These are phyloP conservation scores for Pogonocherus hispidulus DNA, from an alignment of 2,888 invertebrate genomes.

Conservation along the genomic window DNA sequence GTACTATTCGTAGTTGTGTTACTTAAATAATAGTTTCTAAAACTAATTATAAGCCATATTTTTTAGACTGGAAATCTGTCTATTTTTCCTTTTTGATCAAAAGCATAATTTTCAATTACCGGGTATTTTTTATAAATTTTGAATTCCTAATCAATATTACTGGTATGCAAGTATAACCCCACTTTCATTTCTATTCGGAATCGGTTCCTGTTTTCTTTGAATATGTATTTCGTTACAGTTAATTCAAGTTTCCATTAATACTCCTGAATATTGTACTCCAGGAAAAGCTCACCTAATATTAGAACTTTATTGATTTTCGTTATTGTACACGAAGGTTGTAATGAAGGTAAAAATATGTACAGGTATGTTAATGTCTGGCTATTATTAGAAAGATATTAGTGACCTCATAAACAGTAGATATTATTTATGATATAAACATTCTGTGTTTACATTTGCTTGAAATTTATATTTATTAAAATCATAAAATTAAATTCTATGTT, in stretches of 20 bases:
- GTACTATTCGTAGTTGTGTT: too few relatives aligned
- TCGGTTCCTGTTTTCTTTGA: too few relatives aligned
- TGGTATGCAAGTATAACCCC: too few relatives aligned
- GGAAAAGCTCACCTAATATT: neutral
- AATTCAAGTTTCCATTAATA: neutral
- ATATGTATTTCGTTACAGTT: too few relatives aligned
- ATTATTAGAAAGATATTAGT: conserved; percentile 2
- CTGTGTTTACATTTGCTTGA: neutral
- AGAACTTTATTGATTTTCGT: conserved; percentile 1
- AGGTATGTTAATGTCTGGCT: conserved; percentile 1
- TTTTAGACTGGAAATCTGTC: too few relatives aligned
- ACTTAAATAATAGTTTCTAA: too few relatives aligned
- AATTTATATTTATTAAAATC: neutral
- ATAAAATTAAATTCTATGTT: neutral
- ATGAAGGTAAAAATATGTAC: conserved; percentile 1
- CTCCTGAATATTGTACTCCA: neutral
- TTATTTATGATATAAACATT: conserved; percentile 3
- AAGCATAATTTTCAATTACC: too few relatives aligned
- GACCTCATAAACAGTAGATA: neutral
- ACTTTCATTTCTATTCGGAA: too few relatives aligned
- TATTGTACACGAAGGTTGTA: neutral
- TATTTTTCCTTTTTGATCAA: too few relatives aligned
- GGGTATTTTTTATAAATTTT: too few relatives aligned
- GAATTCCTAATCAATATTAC: too few relatives aligned
- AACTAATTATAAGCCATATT: too few relatives aligned